Percentiles rank a stretch among this genome's conserved stretches.
Evolutionary conservation across 2,113 vertebrate species (phyloP).

Genomic region (Brachypteracias leptosomus): DNA sequence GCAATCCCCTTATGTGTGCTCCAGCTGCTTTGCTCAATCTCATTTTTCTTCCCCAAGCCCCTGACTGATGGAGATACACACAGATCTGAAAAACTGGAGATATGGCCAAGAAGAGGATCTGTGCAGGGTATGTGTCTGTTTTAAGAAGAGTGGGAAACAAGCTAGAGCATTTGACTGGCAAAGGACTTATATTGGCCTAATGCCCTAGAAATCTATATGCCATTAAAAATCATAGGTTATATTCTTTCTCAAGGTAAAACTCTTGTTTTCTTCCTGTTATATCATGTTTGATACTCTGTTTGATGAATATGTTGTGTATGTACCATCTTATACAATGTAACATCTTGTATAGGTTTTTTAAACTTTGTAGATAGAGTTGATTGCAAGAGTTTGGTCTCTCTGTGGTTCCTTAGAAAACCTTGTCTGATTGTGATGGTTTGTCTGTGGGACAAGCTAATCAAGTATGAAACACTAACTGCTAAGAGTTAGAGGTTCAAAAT

Average conservation of each 20-base stretch:
- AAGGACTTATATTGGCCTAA: not conserved
- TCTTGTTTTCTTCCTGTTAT: not conserved
- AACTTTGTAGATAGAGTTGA: not conserved
- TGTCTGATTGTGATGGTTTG: not conserved
- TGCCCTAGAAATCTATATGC: not conserved
- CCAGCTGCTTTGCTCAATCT: slow-evolving; percentile 25
- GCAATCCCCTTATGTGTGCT: not conserved
- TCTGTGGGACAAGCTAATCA: not conserved
- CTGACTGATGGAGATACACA: slow-evolving; percentile 38
- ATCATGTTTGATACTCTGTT: not conserved
- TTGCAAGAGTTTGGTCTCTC: not conserved
- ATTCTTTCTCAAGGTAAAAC: not conserved
- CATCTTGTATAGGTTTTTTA: not conserved
- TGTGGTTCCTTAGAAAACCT: not conserved
- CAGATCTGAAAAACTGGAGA: slow-evolving; percentile 33
- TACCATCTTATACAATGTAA: not conserved
- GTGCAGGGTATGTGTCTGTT: not conserved
- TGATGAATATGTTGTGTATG: not conserved
- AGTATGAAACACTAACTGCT: not conserved
- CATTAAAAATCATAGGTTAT: not conserved
- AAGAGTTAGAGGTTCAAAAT: not conserved
- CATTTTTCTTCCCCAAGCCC: slow-evolving; percentile 39
- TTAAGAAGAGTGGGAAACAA: not conserved
- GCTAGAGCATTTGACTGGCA: not conserved
- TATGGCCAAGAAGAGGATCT: slow-evolving; percentile 47